Conservation (phyloP, 2,797 vertebrate genomes). For the Gallinago solitaria region DNA sequence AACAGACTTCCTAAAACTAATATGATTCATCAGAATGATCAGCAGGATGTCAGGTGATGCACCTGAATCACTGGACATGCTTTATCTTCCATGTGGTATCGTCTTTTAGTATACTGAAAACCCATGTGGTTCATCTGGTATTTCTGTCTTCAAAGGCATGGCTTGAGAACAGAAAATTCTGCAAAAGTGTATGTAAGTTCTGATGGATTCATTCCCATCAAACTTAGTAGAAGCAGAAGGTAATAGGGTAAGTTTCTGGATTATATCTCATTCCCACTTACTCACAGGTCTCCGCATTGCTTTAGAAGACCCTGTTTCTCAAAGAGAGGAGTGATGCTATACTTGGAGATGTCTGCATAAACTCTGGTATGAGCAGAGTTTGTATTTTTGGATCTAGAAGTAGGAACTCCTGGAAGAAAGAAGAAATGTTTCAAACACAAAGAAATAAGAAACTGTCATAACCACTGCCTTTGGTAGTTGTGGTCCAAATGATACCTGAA, state of each 20-base stretch:
- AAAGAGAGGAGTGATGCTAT: fast-evolving
- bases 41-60: not conserved
- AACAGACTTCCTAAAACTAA: not conserved
- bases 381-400: not conserved
- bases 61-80: not conserved
- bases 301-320: not conserved
- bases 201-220: not conserved
- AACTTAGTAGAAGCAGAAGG: not conserved
- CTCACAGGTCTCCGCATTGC: not conserved
- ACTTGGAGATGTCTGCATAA: not conserved
- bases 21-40: not conserved
- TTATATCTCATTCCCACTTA: not conserved
- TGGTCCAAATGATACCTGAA: not conserved
- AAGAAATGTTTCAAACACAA: not conserved
- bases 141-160: not conserved
- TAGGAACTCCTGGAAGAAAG: not conserved
- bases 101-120: not conserved
- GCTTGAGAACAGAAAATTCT: not conserved
- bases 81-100: not conserved
- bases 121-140: not conserved
- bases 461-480: not conserved
- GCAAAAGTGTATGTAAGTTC: not conserved
- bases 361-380: not conserved
- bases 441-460: not conserved
- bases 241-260: not conserved